phyloP scores from a whole-genome alignment of 2,113 vertebrate genomes.

The Acanthochromis polyacanthus region DNA sequence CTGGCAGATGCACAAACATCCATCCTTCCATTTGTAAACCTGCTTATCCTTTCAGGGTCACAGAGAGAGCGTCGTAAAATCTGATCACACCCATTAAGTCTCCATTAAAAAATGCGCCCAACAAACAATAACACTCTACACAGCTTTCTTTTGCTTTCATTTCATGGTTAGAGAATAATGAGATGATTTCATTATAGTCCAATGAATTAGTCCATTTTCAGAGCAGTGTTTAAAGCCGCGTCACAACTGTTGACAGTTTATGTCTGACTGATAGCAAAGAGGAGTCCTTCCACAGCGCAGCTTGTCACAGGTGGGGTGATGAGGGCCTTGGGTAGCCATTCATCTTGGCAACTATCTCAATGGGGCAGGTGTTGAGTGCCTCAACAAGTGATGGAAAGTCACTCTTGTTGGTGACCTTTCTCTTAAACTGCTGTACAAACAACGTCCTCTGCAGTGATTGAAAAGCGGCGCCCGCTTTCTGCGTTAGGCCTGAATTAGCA shows the following conservation, averaged over 20 bases:
- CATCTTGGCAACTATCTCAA: constrained; percentile 33
- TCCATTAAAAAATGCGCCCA: constrained; percentile 35
- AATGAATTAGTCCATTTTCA: not conserved
- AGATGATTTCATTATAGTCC: not conserved
- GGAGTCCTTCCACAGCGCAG: constrained; percentile 14
- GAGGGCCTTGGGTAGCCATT: constrained; percentile 42
- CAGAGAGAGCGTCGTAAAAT: constrained; percentile 22
- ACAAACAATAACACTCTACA: constrained; percentile 26
- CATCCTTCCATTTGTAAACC: constrained; percentile 16
- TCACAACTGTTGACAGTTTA: constrained; percentile 4
- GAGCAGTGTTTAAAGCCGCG: constrained; percentile 1
- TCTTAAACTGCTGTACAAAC: constrained; percentile 46
- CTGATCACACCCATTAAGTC: constrained; percentile 10
- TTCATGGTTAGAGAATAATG: not conserved
- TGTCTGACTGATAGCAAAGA: constrained; percentile 25
- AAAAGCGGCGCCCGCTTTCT: not conserved
- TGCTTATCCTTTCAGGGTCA: constrained; percentile 14
- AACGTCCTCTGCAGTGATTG: constrained; percentile 28
- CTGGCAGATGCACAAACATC: not conserved
- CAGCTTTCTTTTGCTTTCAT: not conserved
- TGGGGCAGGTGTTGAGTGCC: constrained; percentile 25
- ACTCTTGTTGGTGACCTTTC: constrained; percentile 50
- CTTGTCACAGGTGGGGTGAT: constrained; percentile 33
- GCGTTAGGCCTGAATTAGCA: constrained; percentile 27
- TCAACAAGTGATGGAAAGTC: constrained; percentile 50